Conservation (phyloP, 1,140 invertebrate species). For the Dendroctonus ponderosae region DNA sequence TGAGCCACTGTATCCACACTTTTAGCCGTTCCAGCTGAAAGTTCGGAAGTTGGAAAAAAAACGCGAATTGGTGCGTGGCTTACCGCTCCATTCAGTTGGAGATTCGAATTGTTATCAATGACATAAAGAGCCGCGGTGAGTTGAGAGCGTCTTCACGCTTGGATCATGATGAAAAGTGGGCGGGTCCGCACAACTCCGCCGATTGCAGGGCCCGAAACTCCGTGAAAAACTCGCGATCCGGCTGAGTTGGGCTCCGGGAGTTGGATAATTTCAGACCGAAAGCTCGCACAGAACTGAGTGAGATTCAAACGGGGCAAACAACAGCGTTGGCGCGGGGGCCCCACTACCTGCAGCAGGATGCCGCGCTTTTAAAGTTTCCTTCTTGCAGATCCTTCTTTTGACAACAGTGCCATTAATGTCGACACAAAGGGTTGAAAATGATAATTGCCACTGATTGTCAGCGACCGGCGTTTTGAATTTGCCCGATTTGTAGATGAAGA, state of each 20-base stretch:
- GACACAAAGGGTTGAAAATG: conserved; percentile 20
- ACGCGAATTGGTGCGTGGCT: not conserved
- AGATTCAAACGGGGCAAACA: conserved; percentile 20
- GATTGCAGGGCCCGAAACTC: conserved; percentile 8
- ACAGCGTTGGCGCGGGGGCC: conserved; percentile 38
- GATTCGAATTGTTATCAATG: not conserved
- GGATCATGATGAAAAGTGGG: conserved; percentile 34
- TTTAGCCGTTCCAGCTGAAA: conserved; percentile 1
- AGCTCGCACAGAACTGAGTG: conserved; percentile 35
- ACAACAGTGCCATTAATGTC: conserved; percentile 20
- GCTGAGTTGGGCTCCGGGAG: conserved; percentile 1
- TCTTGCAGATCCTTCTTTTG: conserved; percentile 33
- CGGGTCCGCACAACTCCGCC: conserved; percentile 34
- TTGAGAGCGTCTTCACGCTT: conserved; percentile 11
- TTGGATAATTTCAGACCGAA: conserved; percentile 26
- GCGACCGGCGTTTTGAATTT: not conserved
- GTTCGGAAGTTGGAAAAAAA: conserved; percentile 11
- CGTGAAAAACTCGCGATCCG: conserved; percentile 17
- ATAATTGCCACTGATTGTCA: conserved; percentile 8
- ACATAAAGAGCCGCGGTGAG: too few relatives aligned
- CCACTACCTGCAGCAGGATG: conserved; percentile 39
- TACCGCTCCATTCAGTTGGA: not conserved
- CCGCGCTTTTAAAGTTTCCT: conserved; percentile 35
- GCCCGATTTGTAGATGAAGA: too few relatives aligned
- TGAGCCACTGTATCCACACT: conserved; percentile 18